Base-by-base conservation (phyloP, 2,888 invertebrate genomes). In the Autographa gamma region DNA sequence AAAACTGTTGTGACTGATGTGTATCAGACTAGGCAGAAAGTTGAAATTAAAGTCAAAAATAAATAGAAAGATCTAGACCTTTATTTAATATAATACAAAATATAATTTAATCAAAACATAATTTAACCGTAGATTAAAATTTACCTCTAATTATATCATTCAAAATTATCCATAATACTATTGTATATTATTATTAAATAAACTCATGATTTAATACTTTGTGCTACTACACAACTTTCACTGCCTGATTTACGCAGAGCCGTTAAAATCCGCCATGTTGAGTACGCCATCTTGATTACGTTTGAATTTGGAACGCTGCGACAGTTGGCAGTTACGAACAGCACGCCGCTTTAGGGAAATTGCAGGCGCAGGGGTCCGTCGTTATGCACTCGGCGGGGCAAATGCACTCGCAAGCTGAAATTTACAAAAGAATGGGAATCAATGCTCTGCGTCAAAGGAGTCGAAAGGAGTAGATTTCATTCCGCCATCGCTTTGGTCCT, bases 331-430 rank as follows among this genome's bases (percentile, higher is more conserved):
- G 82, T 74, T 90, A 90, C 71, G 83, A 81, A 80, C 93, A 93
- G 73, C 94, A 94, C 63, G 84, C 94, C 6, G 95, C 95, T 79
- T 76, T 90, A 7, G 95, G 95, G 89, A 93, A 95, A 14, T 78
- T 86, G 78, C 95, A 95, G 3, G 93, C 93, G 82, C 95, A 95
- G 0, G 95, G 94, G 61, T 95, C 92, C n/a, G 90, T 93, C 48
- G 91, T 86, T 79, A 95, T 93, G 79, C 95, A 95, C 79, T 93
- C 87, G 16, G 93, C 89, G 0, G 95, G 94, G 71, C 94, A 94
- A 2, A 86, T 87, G 82, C 95, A 95, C 66, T 88, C 82, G 77
- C 95, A 95, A 41, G 95, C 95, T 95, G 90, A 25, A 90, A 90
- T 13, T 48, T 64, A 66, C 73, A 63, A 43, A 48, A 43, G 0